Conservation (phyloP, 1,140 invertebrate genomes). For the Hypsibius dujardini region DNA sequence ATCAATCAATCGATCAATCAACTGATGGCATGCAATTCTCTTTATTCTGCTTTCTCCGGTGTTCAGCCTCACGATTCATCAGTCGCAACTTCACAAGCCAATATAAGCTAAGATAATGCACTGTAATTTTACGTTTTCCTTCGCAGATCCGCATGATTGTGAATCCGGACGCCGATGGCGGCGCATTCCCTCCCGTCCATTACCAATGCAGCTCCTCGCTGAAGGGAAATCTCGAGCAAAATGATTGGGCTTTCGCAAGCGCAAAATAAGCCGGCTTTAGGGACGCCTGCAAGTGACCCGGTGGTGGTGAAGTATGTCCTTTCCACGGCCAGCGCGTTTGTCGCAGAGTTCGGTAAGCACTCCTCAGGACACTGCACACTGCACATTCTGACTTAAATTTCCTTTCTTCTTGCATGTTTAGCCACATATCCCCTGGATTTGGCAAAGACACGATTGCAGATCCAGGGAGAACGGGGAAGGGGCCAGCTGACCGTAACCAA, state of each 20-base stretch:
- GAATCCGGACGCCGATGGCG: too few species aligned
- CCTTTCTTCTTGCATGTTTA: slow-evolving; percentile 32
- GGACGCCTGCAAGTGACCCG: not conserved
- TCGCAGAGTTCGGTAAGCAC: slow-evolving; percentile 7
- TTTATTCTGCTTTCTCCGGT: too few species aligned
- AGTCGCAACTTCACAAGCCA: too few species aligned
- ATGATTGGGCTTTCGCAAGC: not conserved
- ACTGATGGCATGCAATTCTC: too few species aligned
- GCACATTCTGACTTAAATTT: not conserved
- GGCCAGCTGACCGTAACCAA: slow-evolving; percentile 28
- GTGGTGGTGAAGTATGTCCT: slow-evolving; percentile 3
- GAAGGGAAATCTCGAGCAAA: slow-evolving; percentile 26
- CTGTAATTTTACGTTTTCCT: too few species aligned
- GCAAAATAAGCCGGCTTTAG: not conserved
- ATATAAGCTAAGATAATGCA: too few species aligned
- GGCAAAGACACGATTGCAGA: slow-evolving; percentile 74
- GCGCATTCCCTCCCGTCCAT: too few species aligned
- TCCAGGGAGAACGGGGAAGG: slow-evolving; percentile 58
- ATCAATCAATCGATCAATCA: too few species aligned
- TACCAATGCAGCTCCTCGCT: too few species aligned
- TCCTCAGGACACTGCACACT: not conserved
- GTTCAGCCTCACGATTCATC: too few species aligned
- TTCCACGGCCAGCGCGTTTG: slow-evolving; percentile 4
- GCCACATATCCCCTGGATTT: slow-evolving; percentile 79
- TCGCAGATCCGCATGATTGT: too few species aligned